These are phyloP conservation scores for Trissolcus japonicus DNA, from an alignment of 2,888 invertebrate species.

Conservation along the genomic window DNA sequence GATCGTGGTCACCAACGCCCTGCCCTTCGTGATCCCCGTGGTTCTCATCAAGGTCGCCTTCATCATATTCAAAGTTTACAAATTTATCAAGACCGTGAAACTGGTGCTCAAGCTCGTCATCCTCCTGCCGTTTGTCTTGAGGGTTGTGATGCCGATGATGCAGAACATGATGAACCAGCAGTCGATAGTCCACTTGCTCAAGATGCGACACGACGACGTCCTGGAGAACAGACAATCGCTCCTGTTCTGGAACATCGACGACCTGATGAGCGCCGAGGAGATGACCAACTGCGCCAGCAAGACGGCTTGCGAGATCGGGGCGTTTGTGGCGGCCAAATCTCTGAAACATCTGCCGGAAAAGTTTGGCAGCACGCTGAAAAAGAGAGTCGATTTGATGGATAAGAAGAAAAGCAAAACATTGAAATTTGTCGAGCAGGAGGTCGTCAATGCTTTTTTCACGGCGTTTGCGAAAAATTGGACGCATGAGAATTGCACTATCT, in stretches of 20 bases:
- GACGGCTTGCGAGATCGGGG: constrained; percentile 61
- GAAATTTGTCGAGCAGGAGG: constrained; percentile 12
- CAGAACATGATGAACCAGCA: constrained; percentile 51
- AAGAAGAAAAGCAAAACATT: constrained; percentile 12
- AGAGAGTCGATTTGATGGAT: constrained; percentile 29
- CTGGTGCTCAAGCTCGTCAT: constrained; percentile 61
- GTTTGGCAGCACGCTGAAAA: constrained; percentile 43
- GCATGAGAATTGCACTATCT: constrained; percentile 53
- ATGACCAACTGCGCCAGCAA: constrained; percentile 59
- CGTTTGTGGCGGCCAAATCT: constrained; percentile 42
- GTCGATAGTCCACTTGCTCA: constrained; percentile 28
- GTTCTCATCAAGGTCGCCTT: constrained; percentile 59
- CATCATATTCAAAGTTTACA: constrained; percentile 60
- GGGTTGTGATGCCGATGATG: constrained; percentile 58
- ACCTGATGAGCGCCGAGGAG: constrained; percentile 33
- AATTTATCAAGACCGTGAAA: constrained; percentile 61
- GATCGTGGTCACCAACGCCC: constrained; percentile 49
- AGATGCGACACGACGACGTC: constrained; percentile 42
- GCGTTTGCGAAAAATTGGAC: constrained; percentile 60
- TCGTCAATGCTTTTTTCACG: constrained; percentile 57
- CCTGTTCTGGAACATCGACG: constrained; percentile 34
- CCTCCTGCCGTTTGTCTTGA: constrained; percentile 60
- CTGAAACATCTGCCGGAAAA: constrained; percentile 50
- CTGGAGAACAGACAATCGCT: constrained; percentile 33
- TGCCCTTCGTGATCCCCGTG: constrained; percentile 60